phyloP scores from a whole-genome alignment of 1,140 invertebrate genomes.

The Neomicropteryx cornuta region DNA sequence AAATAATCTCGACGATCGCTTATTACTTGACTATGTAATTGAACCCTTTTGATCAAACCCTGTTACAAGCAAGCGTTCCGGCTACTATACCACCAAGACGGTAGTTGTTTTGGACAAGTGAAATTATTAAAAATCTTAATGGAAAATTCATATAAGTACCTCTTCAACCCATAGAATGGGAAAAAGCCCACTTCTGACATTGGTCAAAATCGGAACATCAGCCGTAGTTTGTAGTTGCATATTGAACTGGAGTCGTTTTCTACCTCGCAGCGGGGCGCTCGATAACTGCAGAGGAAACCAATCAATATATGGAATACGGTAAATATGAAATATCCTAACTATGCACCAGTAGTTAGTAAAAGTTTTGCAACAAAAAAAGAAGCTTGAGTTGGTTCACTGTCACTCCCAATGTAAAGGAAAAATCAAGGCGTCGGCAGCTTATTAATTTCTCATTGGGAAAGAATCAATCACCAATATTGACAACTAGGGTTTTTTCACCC shows the following conservation, averaged over 20 bases:
- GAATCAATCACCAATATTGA: too few relatives aligned
- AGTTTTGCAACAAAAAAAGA: too few relatives aligned
- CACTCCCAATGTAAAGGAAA: too few relatives aligned
- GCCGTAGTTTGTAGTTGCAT: constrained; percentile 30
- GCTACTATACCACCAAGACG: not conserved
- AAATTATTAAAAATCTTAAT: not conserved
- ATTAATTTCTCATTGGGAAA: too few relatives aligned
- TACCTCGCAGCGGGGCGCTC: constrained; percentile 35
- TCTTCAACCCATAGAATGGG: constrained; percentile 46
- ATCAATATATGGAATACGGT: constrained; percentile 2
- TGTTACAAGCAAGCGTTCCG: too few relatives aligned
- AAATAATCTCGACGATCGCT: too few relatives aligned
- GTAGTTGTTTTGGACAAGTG: not conserved
- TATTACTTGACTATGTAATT: too few relatives aligned
- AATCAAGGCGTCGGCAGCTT: too few relatives aligned
- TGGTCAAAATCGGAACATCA: constrained; percentile 23
- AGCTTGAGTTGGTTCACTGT: too few relatives aligned
- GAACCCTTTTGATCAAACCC: too few relatives aligned
- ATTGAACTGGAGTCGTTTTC: constrained; percentile 42
- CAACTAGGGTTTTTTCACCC: too few relatives aligned
- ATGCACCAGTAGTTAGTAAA: too few relatives aligned
- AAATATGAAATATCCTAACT: constrained; percentile 1
- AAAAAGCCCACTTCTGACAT: constrained; percentile 36
- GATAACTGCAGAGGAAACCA: constrained; percentile 33
- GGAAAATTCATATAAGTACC: constrained; percentile 25